Conservation (phyloP, 2,113 vertebrate species). For the Protobothrops mucrosquamatus region DNA sequence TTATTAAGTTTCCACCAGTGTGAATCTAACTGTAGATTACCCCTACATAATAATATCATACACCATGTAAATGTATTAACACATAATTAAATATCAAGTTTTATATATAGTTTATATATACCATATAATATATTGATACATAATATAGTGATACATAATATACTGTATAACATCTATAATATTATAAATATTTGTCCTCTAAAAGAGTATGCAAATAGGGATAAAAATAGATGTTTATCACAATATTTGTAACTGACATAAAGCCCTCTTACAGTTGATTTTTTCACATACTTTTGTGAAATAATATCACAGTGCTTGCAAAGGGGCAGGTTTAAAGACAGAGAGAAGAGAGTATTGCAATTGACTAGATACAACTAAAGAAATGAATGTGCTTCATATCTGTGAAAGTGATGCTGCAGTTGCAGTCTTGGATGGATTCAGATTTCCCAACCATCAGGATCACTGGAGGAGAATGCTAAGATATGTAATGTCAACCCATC, state of each 20-base stretch:
- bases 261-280: neutral
- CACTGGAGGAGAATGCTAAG: neutral
- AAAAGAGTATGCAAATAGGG: too few species aligned
- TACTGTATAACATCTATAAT: neutral
- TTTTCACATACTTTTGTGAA: neutral
- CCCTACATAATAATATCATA: neutral
- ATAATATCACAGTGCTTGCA: neutral
- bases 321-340: neutral
- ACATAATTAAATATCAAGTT: neutral
- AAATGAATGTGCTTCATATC: neutral
- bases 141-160: neutral
- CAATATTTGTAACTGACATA: neutral
- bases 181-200: neutral
- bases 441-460: neutral
- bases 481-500: neutral
- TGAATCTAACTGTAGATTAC: neutral
- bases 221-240: neutral
- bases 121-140: neutral
- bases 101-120: neutral
- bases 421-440: neutral
- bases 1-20: neutral
- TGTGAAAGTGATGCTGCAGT: neutral
- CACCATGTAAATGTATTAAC: neutral
- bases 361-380: neutral
- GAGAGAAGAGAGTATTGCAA: neutral